Conservation (phyloP, 23 tunicate genomes). For the Phallusia fumigata region DNA sequence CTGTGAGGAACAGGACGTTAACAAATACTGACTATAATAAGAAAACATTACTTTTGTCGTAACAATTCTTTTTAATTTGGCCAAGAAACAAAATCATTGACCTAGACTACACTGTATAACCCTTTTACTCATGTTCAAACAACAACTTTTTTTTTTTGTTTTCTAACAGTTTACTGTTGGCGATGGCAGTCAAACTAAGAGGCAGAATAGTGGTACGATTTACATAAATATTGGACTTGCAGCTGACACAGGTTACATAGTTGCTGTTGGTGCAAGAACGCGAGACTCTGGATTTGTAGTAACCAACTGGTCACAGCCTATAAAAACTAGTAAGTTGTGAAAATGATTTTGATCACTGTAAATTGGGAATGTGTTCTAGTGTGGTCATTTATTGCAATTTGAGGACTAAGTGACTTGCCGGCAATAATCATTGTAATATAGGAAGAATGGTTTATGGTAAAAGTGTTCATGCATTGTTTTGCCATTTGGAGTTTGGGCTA, state of each 20-base stretch:
- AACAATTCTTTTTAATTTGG: too few relatives aligned
- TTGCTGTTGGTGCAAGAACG: conserved; percentile 70
- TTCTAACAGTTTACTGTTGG: conserved; percentile 46
- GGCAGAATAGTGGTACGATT: background rate
- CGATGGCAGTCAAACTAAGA: conserved; percentile 6
- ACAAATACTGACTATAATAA: too few relatives aligned
- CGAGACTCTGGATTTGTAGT: conserved; percentile 12
- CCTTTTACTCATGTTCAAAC: background rate
- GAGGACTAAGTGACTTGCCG: too few relatives aligned
- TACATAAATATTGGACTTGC: conserved; percentile 37
- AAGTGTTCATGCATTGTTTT: background rate
- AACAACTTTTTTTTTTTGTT: background rate
- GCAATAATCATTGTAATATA: background rate
- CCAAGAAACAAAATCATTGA: too few relatives aligned
- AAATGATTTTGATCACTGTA: background rate
- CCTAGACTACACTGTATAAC: too few relatives aligned
- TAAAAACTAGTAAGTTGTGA: conserved; percentile 52
- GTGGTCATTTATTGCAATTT: too few relatives aligned
- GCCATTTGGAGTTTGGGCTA: too few relatives aligned
- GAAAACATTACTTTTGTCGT: background rate
- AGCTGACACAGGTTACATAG: conserved; percentile 44
- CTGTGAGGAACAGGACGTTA: too few relatives aligned
- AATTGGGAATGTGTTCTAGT: too few relatives aligned
- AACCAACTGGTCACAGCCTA: conserved; percentile 46
- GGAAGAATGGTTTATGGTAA: background rate